Base-by-base conservation (phyloP, 1,140 invertebrate genomes). In the Eciton burchellii region DNA sequence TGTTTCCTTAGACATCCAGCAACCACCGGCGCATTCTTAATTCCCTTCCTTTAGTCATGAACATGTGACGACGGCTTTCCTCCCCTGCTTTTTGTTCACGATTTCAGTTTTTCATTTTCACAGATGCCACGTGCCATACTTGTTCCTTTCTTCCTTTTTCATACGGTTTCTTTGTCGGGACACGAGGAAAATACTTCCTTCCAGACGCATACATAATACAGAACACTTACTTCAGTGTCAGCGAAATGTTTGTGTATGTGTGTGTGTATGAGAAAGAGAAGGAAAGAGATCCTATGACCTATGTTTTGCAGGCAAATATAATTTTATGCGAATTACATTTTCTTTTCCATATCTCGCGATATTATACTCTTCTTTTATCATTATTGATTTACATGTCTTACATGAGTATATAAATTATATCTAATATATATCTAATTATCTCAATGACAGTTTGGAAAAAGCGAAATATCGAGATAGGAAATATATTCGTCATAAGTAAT, bases 31-130 rank as follows among this genome's bases (percentile, higher is more conserved):
- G 63, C 52, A 35, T 79, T 79, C 74, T 79, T 70, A 57, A 79
- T 70, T 73, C 70, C 77, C 74, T 70, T 73, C 79, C 71, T 84
- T 83, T 29, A n/a, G 11, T 19, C 19, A 1, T 26, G 45, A 52
- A 43, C 87, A 73, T 74, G 86, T 88, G 85, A 45, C 76, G 63
- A 49, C 66, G 70, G 65, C 41, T 52, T 68, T 66, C 66, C 47
- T 71, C 29, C 81, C 35, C 6, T 29, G 52, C 16, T n/a, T 68
- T 41, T 56, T 24, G 21, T 59, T 19, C 35, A 3, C 47, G 47
- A 87, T 73, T 87, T 77, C 71, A 70, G 81, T 79, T 87, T 79
- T 73, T 81, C 81, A 87, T 87, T 79, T 79, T 87, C 66, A 65
- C 85, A 87, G 82, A 88, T 87, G 86, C 59, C 85, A 87, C 85